Percentiles rank a stretch among this genome's conserved stretches.
Evolutionary conservation across 2,797 vertebrate species (phyloP).

Genomic region (Simalia tracyae): DNA sequence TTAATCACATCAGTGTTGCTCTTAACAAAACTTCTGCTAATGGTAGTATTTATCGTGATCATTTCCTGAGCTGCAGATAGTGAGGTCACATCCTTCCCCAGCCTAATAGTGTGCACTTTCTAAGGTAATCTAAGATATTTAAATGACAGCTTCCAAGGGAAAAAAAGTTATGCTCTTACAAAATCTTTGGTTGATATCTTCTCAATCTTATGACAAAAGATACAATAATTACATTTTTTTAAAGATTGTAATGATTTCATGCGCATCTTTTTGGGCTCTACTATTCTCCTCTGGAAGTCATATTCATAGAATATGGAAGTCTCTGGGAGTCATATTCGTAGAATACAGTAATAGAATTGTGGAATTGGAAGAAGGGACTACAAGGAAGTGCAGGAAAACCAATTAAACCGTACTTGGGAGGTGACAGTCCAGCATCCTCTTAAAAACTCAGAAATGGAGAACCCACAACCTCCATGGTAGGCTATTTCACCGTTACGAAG

Average conservation of each 20-base stretch:
- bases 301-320: not conserved
- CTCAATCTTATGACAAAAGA: constrained; percentile 27
- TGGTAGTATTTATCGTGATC: not conserved
- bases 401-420: too few relatives aligned
- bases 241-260: not conserved
- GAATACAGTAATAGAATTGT: too few relatives aligned
- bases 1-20: not conserved
- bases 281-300: not conserved
- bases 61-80: not conserved
- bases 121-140: not conserved
- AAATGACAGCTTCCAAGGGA: constrained; percentile 5
- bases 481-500: too few relatives aligned
- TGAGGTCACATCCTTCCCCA: not conserved
- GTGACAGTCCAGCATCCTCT: too few relatives aligned
- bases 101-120: constrained; percentile 13
- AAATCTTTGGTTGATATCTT: constrained; percentile 1
- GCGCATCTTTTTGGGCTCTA: not conserved
- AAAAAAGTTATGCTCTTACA: not conserved
- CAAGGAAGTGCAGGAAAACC: too few relatives aligned
- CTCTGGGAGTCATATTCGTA: not conserved
- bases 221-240: constrained; percentile 11
- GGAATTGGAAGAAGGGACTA: too few relatives aligned
- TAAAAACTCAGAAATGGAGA: too few relatives aligned
- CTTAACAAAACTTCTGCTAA: constrained; percentile 6
- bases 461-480: too few relatives aligned